These are phyloP conservation scores for Hypothenemus hampei DNA, from an alignment of 1,140 invertebrate genomes.

Conservation along the genomic window DNA sequence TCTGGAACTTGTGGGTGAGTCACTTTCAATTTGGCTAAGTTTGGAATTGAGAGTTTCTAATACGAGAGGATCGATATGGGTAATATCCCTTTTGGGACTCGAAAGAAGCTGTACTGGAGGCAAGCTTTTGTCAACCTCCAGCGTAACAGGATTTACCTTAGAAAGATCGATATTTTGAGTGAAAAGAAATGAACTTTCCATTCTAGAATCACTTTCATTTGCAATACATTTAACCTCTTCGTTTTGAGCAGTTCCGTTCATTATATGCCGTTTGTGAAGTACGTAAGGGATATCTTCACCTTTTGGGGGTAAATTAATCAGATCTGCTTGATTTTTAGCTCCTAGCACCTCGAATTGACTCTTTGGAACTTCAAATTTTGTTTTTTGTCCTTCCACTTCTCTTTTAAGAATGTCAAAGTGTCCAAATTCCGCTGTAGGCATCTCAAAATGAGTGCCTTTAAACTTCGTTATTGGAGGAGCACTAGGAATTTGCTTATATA, in stretches of 20 bases:
- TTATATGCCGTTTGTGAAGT: constrained; percentile 73
- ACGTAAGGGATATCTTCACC: constrained; percentile 75
- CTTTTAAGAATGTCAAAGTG: constrained; percentile 61
- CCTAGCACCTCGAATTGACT: constrained; percentile 46
- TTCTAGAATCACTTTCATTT: constrained; percentile 22
- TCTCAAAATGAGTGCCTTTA: constrained; percentile 44
- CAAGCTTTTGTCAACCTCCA: constrained; percentile 60
- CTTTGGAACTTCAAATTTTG: constrained; percentile 55
- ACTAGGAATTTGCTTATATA: constrained; percentile 65
- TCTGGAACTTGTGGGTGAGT: constrained; percentile 63
- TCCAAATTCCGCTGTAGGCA: constrained; percentile 54
- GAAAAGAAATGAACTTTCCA: constrained; percentile 52
- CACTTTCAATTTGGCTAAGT: constrained; percentile 65
- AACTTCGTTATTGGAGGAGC: constrained; percentile 59
- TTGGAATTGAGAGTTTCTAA: constrained; percentile 65
- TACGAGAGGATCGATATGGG: constrained; percentile 59
- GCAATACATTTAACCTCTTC: constrained; percentile 30
- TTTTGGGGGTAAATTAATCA: constrained; percentile 47
- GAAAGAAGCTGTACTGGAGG: constrained; percentile 55
- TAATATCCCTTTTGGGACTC: constrained; percentile 62
- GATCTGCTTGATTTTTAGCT: constrained; percentile 44
- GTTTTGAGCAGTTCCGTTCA: constrained; percentile 70
- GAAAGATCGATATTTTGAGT: constrained; percentile 67
- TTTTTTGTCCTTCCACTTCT: constrained; percentile 45
- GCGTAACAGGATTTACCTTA: constrained; percentile 61